phyloP scores from a whole-genome alignment of 1,140 invertebrate genomes.

The Cotesia chilonis region DNA sequence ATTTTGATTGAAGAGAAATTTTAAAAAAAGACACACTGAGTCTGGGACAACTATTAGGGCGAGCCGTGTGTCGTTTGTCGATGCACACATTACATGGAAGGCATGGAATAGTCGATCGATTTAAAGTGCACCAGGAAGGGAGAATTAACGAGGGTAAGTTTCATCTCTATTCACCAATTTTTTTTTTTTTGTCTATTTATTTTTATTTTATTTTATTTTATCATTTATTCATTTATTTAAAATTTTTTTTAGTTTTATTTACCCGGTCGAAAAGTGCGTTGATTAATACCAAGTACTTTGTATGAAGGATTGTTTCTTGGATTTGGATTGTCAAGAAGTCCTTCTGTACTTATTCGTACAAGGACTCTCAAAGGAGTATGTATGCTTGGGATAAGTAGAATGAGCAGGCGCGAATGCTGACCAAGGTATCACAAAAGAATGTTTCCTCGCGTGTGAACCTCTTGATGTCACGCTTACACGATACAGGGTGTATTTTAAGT shows the following conservation, averaged over 20 bases:
- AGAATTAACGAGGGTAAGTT: conserved; percentile 25
- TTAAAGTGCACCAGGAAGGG: conserved; percentile 25
- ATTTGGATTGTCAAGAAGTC: too few relatives aligned
- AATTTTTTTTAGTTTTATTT: too few relatives aligned
- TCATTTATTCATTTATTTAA: too few relatives aligned
- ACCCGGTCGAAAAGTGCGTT: too few relatives aligned
- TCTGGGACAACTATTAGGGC: not conserved
- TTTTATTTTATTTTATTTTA: not conserved
- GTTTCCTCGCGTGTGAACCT: conserved; percentile 14
- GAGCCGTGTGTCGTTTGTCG: conserved; percentile 25
- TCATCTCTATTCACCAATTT: not conserved
- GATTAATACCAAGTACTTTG: too few relatives aligned
- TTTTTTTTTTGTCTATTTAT: not conserved
- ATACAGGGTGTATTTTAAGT: conserved; percentile 1
- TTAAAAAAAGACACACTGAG: not conserved
- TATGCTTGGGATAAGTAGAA: not conserved
- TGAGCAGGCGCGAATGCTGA: conserved; percentile 27
- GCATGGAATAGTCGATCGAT: conserved; percentile 35
- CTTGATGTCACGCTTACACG: conserved; percentile 24
- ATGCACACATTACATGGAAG: conserved; percentile 14
- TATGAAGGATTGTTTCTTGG: too few relatives aligned
- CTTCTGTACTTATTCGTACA: not conserved
- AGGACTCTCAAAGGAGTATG: not conserved
- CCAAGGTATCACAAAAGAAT: conserved; percentile 20
- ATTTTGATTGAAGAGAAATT: not conserved